These are phyloP conservation scores for Brassicogethes aeneus DNA, from an alignment of 2,888 invertebrate genomes.

Conservation along the genomic window DNA sequence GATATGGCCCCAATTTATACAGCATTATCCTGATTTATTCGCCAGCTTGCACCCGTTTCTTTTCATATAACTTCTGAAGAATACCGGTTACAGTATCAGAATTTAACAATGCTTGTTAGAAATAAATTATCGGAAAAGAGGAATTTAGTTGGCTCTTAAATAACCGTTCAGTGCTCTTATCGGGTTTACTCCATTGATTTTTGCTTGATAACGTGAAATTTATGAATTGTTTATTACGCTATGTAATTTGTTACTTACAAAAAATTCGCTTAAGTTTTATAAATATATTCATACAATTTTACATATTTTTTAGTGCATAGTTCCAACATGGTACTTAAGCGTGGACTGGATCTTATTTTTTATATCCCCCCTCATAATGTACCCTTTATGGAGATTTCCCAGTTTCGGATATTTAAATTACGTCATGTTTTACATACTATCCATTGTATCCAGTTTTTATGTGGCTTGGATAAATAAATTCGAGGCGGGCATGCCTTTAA, in stretches of 20 bases:
- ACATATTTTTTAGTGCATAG: conserved; percentile 22
- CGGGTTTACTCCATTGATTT: no score
- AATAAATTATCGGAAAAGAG: no score
- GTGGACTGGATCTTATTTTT: conserved; percentile 24
- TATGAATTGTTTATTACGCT: no score
- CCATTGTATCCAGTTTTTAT: conserved; percentile 31
- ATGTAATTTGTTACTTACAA: no score
- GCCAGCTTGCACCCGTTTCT: no score
- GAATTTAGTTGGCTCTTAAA: no score
- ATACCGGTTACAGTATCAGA: no score
- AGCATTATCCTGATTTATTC: background rate
- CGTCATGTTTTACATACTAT: conserved; percentile 23
- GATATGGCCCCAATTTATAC: background rate
- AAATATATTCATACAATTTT: background rate
- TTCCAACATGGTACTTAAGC: conserved; percentile 20
- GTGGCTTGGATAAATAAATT: conserved; percentile 34
- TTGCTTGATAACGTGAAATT: no score
- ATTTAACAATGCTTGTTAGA: no score
- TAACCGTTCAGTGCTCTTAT: no score
- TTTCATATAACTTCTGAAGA: no score
- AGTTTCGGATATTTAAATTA: conserved; percentile 31
- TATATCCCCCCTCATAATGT: conserved; percentile 39
- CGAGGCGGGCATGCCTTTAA: conserved; percentile 30
- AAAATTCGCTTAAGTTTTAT: no score
- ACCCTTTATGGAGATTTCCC: conserved; percentile 36